Evolutionary conservation across 92 coral and sea anemone genomes (phyloP), one percentile per base, ranked within the genome.

Genomic region (Heteractis magnifica): DNA sequence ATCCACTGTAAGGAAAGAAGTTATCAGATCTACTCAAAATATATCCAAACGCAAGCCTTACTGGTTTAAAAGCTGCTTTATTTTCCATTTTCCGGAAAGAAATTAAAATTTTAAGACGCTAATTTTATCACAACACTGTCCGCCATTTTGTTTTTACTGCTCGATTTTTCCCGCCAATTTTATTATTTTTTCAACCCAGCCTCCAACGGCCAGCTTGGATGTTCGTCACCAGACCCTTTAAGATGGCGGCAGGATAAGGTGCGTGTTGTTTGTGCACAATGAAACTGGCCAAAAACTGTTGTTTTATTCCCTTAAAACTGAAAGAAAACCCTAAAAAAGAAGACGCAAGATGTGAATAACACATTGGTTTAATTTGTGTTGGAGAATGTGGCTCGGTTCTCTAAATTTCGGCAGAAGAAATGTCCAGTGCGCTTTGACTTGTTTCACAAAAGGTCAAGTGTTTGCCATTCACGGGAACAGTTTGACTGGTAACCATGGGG

Each of bases 11-110:
- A 68, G 23, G 11, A 26, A 68, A 8, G 3, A 26, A 8, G 10
- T 16, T 79, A 9, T 10, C 10, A 49, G 44, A 18, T 52, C 0
- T 50, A 50, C 7, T n/a, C 52, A 26, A 19, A 8, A 34, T 52
- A 51, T 48, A 19, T 53, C 13, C 48, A 56, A 34, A 4, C 7
- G 16, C 11, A 62, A 7, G 14, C 14, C 82, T 76, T 84, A 84
- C 87, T n/a, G 76, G 81, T 77, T 84, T 84, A 52, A 84, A 75
- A 44, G 76, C 50, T 10, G 82, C 77, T 75, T 84, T 84, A 23
- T 77, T 44, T 7, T 84, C 87, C 81, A 76, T 76, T 7, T 18
- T 77, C 16, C 9, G 8, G 10, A 16, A 6, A 51, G 19, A 78
- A 10, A 14, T 16, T 56, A 9, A 6, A 8, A 51, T 62, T 21